Conservation (phyloP, 2,888 invertebrate species). For the Anoplius nigerrimus region DNA sequence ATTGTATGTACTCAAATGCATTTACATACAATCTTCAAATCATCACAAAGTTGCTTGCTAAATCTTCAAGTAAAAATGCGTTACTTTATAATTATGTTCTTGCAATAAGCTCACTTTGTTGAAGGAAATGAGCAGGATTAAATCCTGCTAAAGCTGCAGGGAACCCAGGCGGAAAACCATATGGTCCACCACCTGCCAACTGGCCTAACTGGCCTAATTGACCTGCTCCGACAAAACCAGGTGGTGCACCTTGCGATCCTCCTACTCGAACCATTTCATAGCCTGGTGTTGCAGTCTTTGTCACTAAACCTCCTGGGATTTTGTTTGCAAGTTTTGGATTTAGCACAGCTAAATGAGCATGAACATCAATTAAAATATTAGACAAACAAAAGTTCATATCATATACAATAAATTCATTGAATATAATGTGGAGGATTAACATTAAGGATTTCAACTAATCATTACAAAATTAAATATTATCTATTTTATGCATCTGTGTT, state of each 20-base stretch:
- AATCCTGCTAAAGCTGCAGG: conserved; percentile 75
- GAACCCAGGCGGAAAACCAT: conserved; percentile 67
- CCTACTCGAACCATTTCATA: conserved; percentile 78
- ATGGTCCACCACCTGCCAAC: conserved; percentile 56
- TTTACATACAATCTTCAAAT: neutral
- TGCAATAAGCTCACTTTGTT: conserved; percentile 83
- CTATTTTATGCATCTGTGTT: neutral
- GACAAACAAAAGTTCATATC: neutral
- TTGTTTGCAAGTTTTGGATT: conserved; percentile 68
- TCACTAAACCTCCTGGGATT: conserved; percentile 76
- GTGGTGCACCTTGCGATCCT: conserved; percentile 68
- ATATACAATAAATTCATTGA: neutral
- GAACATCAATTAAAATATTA: neutral
- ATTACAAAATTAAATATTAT: too few species aligned
- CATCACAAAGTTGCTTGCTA: neutral
- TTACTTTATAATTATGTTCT: neutral
- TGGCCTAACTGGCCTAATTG: conserved; percentile 73
- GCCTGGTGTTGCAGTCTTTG: conserved; percentile 75
- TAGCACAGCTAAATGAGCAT: conserved; percentile 45
- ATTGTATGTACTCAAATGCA: neutral
- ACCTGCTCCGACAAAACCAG: conserved; percentile 63
- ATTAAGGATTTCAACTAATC: too few species aligned
- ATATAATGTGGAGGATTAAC: neutral
- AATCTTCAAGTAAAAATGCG: neutral
- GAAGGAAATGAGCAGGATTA: conserved; percentile 88